Base-by-base conservation (phyloP, 2,797 vertebrate genomes). In the Masticophis lateralis region DNA sequence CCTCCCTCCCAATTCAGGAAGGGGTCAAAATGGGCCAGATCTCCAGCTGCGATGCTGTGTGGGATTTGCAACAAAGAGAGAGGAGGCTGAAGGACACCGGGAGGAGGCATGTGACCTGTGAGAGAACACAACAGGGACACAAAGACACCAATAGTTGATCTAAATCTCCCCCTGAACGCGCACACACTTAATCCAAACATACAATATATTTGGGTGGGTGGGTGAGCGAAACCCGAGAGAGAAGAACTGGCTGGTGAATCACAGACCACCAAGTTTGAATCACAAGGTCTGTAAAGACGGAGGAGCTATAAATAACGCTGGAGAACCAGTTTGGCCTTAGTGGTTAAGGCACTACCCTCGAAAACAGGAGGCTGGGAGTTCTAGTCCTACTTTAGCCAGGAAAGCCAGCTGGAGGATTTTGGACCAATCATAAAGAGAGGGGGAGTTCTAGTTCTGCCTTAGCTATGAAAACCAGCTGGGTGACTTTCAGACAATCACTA, bases 11-110 rank as follows among this genome's bases (percentile, higher is more conserved):
- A 37, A 60, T 88, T 37, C 14, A 1, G 66, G 66, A 74, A 59
- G 94, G 96, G 79, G 95, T 93, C 96, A 93, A 94, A 97, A 95
- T 94, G 92, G 94, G 94, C 32, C 32, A 3, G 92, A n/a, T 53
- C 63, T 37, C 20, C 6, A 37, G 91, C 27, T 32, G 0, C 14
- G 55, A 14, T 9, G 5, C 7, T 97, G 96, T 94, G 92, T 91
- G 74, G 56, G 51, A 93, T 8, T 8, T 16, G 66, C 6, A 16
- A 53, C 9, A 22, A 55, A 83, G 10, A 20, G 11, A 56, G 32
- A 22, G 3, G 28, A 18, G 3, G n/a, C 3, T 1, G 20, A 5
- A 10, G 25, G 37, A 10, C 4, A 25, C 1, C 7, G 3, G 4
- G 12, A 13, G 5, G 8, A n/a, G 55, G 86, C 66, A 6, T 18